Evolutionary conservation across 2,888 invertebrate species (phyloP).

Genomic region (Eilema depressum): DNA sequence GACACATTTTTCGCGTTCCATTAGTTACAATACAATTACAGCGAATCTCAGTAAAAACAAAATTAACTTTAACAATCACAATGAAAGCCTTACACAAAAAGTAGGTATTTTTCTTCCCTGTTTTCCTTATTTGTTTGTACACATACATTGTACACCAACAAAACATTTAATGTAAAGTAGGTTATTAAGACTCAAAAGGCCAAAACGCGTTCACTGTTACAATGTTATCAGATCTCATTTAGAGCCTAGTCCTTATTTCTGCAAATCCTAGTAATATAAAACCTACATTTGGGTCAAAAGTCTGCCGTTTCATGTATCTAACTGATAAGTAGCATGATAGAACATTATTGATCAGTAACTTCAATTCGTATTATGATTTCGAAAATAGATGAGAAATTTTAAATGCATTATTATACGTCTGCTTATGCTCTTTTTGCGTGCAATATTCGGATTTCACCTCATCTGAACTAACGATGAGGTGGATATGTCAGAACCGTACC

Average conservation of each 20-base stretch:
- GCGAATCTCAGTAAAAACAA: slow-evolving; percentile 4
- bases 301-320: background rate
- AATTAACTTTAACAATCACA: slow-evolving; percentile 4
- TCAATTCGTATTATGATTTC: background rate
- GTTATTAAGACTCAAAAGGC: background rate
- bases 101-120: background rate
- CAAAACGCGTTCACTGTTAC: background rate
- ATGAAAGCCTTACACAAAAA: background rate
- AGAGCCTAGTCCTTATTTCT: background rate
- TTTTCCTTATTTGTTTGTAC: background rate
- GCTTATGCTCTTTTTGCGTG: no score
- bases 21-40: slow-evolving; percentile 1
- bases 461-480: background rate
- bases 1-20: background rate
- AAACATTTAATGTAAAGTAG: background rate
- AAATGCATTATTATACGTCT: no score
- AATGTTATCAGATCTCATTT: background rate
- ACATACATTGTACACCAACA: background rate
- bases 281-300: background rate
- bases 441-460: no score
- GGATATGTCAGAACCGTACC: background rate
- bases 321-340: background rate
- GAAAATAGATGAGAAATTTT: background rate
- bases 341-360: background rate
- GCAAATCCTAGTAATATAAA: background rate